Conservation (phyloP, 2,113 vertebrate genomes). For the Megalops atlanticus region DNA sequence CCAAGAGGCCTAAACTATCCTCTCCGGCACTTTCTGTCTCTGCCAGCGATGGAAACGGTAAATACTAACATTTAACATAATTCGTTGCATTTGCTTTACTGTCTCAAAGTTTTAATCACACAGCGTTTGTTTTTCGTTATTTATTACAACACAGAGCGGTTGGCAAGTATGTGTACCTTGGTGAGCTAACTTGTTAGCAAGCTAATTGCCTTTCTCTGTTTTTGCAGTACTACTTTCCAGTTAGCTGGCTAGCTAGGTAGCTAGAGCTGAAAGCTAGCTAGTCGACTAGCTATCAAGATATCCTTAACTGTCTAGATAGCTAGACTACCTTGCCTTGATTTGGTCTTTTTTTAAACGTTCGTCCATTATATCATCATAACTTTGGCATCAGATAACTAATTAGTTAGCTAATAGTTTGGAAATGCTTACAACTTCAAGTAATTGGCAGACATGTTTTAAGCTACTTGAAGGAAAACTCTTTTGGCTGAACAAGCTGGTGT, state of each 20-base stretch:
- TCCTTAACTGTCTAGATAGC: no score
- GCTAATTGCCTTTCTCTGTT: constrained; percentile 14
- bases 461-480: neutral
- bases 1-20: constrained; percentile 99
- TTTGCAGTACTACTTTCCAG: neutral
- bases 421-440: no score
- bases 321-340: neutral
- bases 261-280: constrained; percentile 45
- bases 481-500: neutral
- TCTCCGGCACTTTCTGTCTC: constrained; percentile 97
- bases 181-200: neutral
- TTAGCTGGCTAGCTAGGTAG: constrained; percentile 28
- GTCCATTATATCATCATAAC: neutral
- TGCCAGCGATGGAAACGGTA: constrained; percentile 95
- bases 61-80: constrained; percentile 46
- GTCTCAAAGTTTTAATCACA: neutral
- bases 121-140: neutral
- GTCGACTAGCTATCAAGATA: constrained; percentile 14
- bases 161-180: neutral
- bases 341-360: neutral
- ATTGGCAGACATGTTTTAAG: neutral
- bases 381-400: neutral
- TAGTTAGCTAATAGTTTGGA: no score
- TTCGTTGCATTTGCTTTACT: constrained; percentile 26
- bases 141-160: neutral